Evolutionary conservation across 2,888 invertebrate genomes (phyloP).

Genomic region (Hemaris fuciformis): DNA sequence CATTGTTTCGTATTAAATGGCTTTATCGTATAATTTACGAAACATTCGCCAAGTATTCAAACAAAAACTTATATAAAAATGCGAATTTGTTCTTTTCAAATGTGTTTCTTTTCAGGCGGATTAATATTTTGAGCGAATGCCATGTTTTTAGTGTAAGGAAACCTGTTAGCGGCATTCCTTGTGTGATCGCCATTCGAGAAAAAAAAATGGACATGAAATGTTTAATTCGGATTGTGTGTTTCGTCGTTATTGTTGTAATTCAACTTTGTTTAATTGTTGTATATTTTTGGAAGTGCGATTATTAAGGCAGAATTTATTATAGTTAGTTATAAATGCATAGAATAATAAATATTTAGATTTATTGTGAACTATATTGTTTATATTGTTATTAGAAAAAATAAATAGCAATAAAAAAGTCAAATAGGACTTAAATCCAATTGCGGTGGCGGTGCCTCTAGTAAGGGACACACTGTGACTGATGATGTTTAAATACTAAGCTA

Average conservation of each 20-base stretch:
- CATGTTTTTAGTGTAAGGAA: slow-evolving; percentile 44
- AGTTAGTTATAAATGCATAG: background rate
- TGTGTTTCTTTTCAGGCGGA: background rate
- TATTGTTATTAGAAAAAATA: background rate
- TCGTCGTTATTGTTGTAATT: slow-evolving; percentile 38
- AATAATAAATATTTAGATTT: background rate
- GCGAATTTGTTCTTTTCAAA: background rate
- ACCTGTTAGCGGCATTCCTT: slow-evolving; percentile 20
- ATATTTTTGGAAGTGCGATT: slow-evolving; percentile 30
- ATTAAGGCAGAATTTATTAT: background rate
- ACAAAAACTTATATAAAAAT: background rate
- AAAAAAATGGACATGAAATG: slow-evolving; percentile 42
- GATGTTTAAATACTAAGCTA: no score
- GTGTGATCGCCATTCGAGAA: slow-evolving; percentile 17
- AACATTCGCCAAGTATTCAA: background rate
- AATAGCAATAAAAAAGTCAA: no score
- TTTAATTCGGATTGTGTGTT: slow-evolving; percentile 37
- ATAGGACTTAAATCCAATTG: no score
- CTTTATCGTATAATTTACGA: background rate
- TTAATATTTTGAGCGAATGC: background rate
- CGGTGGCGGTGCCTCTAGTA: no score
- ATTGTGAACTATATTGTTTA: background rate
- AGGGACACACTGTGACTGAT: no score
- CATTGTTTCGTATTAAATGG: background rate
- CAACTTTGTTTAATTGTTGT: slow-evolving; percentile 45